Conservation (phyloP, 1,140 invertebrate species). For the Trichonephila inaurata region DNA sequence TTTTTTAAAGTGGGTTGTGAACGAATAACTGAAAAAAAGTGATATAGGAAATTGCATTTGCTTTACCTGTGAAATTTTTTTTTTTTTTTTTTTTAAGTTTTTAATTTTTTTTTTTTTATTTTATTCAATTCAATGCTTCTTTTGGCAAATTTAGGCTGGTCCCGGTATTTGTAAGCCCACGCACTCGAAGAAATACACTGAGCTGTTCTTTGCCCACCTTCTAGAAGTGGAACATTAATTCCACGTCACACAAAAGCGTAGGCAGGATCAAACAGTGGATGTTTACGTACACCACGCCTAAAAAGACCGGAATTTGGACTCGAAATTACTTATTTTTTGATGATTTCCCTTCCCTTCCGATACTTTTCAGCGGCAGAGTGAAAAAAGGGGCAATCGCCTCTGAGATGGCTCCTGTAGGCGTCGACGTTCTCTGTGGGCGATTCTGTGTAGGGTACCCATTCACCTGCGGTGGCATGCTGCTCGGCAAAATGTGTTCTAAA, state of each 20-base stretch:
- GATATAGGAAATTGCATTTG: no score
- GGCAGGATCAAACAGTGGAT: conserved; percentile 39
- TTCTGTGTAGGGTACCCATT: not conserved
- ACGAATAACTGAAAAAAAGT: no score
- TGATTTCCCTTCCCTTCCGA: not conserved
- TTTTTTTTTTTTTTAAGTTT: no score
- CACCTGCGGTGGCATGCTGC: not conserved
- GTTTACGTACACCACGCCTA: conserved; percentile 35
- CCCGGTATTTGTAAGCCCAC: not conserved
- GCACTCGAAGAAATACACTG: not conserved
- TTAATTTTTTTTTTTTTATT: no score
- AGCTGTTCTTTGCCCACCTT: not conserved
- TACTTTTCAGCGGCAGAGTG: not conserved
- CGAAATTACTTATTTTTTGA: no score
- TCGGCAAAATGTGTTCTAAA: not conserved
- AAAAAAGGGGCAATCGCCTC: conserved; percentile 38
- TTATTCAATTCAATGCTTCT: not conserved
- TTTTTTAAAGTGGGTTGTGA: no score
- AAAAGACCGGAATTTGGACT: conserved; percentile 35
- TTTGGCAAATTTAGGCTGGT: not conserved
- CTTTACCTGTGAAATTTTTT: no score
- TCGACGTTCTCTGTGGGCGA: not conserved
- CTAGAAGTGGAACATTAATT: not conserved
- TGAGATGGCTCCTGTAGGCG: not conserved
- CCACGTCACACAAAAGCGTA: conserved; percentile 2